These are phyloP conservation scores for Germaria angustata DNA, from an alignment of 2,888 invertebrate species.

Conservation along the genomic window DNA sequence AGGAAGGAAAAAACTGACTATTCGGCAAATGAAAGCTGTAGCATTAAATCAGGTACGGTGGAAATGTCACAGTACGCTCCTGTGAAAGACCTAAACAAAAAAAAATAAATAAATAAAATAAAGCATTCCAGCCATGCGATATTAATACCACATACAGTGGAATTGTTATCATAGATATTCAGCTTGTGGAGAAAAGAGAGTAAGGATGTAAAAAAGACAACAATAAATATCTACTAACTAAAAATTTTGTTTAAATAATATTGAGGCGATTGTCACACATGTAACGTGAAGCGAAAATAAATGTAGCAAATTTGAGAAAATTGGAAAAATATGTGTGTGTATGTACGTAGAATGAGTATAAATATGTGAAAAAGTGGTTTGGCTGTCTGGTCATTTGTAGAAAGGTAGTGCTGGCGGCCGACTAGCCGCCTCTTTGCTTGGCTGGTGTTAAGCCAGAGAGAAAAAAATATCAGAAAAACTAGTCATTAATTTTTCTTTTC, in stretches of 20 bases:
- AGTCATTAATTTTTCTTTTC: constrained; percentile 12
- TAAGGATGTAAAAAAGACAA: neutral
- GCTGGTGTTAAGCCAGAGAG: constrained; percentile 40
- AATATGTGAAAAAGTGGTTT: neutral
- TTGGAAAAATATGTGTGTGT: constrained; percentile 14
- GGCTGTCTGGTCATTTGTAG: neutral
- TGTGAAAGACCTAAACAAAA: neutral
- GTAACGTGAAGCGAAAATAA: constrained; percentile 41
- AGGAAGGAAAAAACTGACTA: neutral
- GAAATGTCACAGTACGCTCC: neutral
- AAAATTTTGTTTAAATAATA: constrained; percentile 18
- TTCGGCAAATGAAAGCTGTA: neutral
- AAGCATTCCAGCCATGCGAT: neutral
- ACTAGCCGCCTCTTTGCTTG: neutral
- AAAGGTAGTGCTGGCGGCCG: neutral
- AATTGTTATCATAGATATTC: constrained; percentile 50
- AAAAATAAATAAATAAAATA: neutral
- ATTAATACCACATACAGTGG: neutral
- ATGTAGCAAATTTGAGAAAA: neutral
- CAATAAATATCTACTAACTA: neutral
- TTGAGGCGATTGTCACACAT: constrained; percentile 50
- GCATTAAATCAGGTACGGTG: neutral
- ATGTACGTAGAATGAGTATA: neutral
- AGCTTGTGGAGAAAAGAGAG: constrained; percentile 2
- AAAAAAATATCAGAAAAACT: constrained; percentile 45